Evolutionary conservation across 2,888 invertebrate genomes (phyloP), one percentile per base, ranked within the genome.

Genomic region (Oscheius sp.): DNA sequence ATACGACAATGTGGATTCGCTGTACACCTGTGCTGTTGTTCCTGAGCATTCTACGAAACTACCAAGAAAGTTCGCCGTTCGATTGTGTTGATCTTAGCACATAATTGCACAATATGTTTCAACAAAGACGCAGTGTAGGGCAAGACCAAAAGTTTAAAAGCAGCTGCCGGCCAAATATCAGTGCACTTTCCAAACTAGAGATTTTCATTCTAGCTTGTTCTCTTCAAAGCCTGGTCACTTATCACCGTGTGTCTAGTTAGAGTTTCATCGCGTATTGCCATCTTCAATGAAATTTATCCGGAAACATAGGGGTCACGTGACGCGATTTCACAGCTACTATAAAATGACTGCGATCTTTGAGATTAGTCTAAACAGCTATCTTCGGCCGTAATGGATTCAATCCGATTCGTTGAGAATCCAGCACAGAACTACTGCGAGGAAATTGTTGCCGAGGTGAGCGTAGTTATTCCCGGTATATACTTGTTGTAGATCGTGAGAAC

Each of bases 331-430:
- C 29, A 29, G n/a, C 29, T 29, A 29, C 29, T 57, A 57, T 57
- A 57, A 57, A 57, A 32, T 21, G 32, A 2, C 7, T 29, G 2
- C 7, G 13, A 9, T 32, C 29, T 10, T 32, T 57, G 33, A 32
- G 9, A 29, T 13, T 57, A 29, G 21, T 13, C 13, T 57, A 29
- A 57, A 21, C 21, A 21, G 29, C 10, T 33, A 57, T 33, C 33
- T 57, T 2, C 57, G 37, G 60, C 35, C 11, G 37, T 33, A 32
- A 48, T 48, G 53, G 68, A 68, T 33, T 33, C 33, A 33, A 35
- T 68, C 42, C 11, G 33, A 33, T 55, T 68, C n/a, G 68, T 55
- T 13, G 55, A 55, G 53, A 68, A 68, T 37, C 68, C 68, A 3
- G 35, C 11, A 1, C 53, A 55, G n/a, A n/a, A 32, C 4, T 10